Conservation (phyloP, 2,797 vertebrate genomes). For the Mionectes olivaceus region DNA sequence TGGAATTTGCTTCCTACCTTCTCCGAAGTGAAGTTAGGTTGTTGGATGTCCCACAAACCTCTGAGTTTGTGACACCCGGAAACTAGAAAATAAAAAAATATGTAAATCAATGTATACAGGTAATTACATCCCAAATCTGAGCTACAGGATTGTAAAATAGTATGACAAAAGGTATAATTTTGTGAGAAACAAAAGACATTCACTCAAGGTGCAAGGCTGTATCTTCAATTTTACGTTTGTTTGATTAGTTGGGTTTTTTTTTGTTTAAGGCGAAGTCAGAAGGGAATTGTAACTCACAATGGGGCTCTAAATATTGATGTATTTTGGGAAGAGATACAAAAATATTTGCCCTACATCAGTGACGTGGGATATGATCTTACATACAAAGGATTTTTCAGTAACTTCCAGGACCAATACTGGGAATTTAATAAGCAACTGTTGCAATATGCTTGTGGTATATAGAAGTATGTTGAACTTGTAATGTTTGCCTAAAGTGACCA, state of each 20-base stretch:
- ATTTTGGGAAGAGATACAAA: background rate
- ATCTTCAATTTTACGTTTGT: background rate
- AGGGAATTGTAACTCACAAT: background rate
- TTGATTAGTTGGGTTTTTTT: background rate
- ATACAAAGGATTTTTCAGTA: background rate
- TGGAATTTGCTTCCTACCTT: too few relatives aligned
- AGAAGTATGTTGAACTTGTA: too few relatives aligned
- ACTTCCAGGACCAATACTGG: background rate
- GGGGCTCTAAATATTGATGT: fast-evolving
- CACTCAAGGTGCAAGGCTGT: background rate
- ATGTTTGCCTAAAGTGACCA: too few relatives aligned
- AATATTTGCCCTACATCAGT: background rate
- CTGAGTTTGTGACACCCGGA: too few relatives aligned
- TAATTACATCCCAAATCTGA: background rate
- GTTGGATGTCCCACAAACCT: too few relatives aligned
- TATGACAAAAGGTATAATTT: background rate
- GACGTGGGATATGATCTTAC: background rate
- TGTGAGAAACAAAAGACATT: background rate
- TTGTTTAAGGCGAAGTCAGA: background rate
- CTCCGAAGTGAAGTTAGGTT: too few relatives aligned
- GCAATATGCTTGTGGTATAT: too few relatives aligned
- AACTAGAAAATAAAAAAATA: background rate
- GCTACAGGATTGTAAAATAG: background rate
- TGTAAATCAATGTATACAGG: background rate
- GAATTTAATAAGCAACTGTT: background rate